Evolutionary conservation across 2,113 vertebrate species (phyloP).

Genomic region (Bufo bufo): DNA sequence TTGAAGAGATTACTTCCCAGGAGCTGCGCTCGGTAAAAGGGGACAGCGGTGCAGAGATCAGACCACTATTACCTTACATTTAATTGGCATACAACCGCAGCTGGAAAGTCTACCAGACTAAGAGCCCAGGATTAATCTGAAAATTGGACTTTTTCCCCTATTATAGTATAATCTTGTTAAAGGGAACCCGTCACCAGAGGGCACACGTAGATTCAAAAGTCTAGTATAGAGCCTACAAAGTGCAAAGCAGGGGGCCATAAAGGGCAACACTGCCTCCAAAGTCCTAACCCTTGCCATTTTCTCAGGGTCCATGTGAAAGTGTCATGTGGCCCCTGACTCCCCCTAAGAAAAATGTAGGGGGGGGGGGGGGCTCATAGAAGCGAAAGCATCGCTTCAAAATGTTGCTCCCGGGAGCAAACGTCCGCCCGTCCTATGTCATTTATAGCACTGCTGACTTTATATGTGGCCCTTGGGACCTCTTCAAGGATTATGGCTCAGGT

Average conservation of each 20-base stretch:
- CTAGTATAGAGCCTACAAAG: neutral
- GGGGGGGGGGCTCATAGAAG: no score
- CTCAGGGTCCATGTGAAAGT: no score
- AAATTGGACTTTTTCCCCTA: neutral
- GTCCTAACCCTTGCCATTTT: no score
- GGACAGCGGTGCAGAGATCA: constrained; percentile 21
- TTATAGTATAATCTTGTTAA: constrained; percentile 1
- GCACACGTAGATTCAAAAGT: neutral
- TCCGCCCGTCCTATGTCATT: neutral
- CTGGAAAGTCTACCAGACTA: neutral
- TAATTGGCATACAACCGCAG: neutral
- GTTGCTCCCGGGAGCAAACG: no score
- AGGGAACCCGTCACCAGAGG: neutral
- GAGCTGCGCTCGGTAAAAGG: constrained; percentile 55
- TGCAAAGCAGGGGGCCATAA: no score
- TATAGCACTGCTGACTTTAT: neutral
- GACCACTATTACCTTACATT: neutral
- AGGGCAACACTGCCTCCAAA: no score
- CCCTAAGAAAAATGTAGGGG: no score
- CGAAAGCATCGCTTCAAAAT: no score
- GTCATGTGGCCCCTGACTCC: no score
- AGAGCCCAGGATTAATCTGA: neutral
- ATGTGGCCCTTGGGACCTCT: neutral
- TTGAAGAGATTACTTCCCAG: neutral
- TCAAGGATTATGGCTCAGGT: neutral